A percentile compares a stretch with the other conserved stretches of the same genome.
These are phyloP conservation scores for Sebastes diploproa DNA, from an alignment of 2,797 vertebrate species.

Conservation along the genomic window DNA sequence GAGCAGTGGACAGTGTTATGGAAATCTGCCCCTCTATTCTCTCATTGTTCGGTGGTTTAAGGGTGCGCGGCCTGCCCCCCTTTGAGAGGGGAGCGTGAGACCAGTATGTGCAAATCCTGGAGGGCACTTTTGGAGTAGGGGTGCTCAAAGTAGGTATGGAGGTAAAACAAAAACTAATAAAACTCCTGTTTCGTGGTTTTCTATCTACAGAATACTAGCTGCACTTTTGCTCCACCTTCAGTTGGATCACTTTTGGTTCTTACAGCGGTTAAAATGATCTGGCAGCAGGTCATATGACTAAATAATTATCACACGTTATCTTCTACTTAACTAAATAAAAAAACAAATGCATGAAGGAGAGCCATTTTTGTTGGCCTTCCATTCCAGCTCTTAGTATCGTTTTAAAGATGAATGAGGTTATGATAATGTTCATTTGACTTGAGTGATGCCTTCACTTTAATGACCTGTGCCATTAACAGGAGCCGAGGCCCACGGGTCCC, in stretches of 20 bases:
- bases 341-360: neutral
- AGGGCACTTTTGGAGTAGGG: conserved; percentile 36
- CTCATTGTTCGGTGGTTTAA: conserved; percentile 71
- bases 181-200: neutral
- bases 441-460: conserved; percentile 29
- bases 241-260: neutral
- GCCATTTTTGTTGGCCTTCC: neutral
- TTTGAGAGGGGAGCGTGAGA: conserved; percentile 49
- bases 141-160: conserved; percentile 4
- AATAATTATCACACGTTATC: neutral
- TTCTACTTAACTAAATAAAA: neutral
- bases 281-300: neutral
- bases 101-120: conserved; percentile 49
- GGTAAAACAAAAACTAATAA: conserved; percentile 23
- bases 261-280: neutral
- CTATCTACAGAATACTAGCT: neutral
- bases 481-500: conserved; percentile 23
- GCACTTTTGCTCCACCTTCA: neutral
- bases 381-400: neutral
- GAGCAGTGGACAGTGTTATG: conserved; percentile 72
- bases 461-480: conserved; percentile 32
- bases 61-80: conserved; percentile 32
- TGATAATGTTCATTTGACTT: neutral
- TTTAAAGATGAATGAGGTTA: neutral
- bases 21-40: conserved; percentile 72